Evolutionary conservation across 2,797 vertebrate species (phyloP).

Genomic region (Anguilla marmorata): DNA sequence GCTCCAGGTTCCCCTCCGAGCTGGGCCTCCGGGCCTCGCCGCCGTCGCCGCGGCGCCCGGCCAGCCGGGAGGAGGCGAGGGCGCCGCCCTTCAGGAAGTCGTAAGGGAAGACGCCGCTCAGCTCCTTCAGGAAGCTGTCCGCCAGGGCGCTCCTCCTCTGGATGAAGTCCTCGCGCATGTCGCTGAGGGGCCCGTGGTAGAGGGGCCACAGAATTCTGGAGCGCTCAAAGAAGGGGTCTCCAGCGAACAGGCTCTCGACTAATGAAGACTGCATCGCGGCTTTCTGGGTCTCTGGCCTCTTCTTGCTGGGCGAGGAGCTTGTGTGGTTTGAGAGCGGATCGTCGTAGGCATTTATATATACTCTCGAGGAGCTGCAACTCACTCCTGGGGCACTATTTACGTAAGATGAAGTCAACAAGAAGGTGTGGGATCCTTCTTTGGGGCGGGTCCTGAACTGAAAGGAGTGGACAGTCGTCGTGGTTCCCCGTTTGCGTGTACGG

Average conservation of each 20-base stretch:
- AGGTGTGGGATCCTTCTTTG: neutral
- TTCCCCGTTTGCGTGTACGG: neutral
- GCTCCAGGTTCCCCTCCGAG: constrained; percentile 57
- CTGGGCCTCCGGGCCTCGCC: constrained; percentile 34
- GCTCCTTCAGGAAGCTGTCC: constrained; percentile 59
- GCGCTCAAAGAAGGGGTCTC: constrained; percentile 66
- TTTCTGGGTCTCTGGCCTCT: neutral
- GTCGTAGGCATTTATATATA: constrained; percentile 53
- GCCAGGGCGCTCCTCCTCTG: constrained; percentile 55
- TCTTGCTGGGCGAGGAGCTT: neutral
- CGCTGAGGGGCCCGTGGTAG: constrained; percentile 39
- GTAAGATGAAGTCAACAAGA: constrained; percentile 62
- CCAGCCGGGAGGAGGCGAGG: constrained; percentile 41
- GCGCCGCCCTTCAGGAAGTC: constrained; percentile 48
- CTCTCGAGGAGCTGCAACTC: constrained; percentile 21
- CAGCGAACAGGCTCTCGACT: constrained; percentile 55
- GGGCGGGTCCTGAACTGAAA: neutral
- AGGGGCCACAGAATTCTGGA: constrained; percentile 61
- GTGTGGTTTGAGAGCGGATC: constrained; percentile 26
- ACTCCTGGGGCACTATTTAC: constrained; percentile 53
- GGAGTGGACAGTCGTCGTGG: neutral
- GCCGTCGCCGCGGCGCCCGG: constrained; percentile 34
- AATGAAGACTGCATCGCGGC: constrained; percentile 59
- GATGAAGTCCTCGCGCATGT: constrained; percentile 66
- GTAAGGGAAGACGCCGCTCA: constrained; percentile 49